Percentiles rank a stretch among this genome's conserved stretches.
phyloP scores from a whole-genome alignment of 2,888 invertebrate species.

The Ariolimax columbianus region DNA sequence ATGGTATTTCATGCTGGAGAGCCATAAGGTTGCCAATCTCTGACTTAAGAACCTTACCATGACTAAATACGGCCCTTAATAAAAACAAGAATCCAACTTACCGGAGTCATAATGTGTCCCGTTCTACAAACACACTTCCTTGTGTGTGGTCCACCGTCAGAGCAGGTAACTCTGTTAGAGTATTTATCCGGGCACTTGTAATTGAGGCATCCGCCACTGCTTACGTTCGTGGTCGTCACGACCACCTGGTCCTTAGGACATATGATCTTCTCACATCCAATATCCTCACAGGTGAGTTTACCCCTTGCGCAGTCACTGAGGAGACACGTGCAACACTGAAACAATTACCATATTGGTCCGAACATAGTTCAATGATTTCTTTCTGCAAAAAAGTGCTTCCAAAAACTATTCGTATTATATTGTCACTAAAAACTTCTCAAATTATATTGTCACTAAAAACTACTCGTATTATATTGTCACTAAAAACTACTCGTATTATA shows the following conservation, averaged over 20 bases:
- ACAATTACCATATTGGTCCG: no score
- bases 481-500: no score
- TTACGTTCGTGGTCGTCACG: background rate
- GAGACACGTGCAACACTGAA: background rate
- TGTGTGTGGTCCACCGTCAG: background rate
- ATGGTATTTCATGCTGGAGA: no score
- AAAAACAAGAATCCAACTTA: background rate
- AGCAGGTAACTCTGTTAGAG: background rate
- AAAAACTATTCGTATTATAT: no score
- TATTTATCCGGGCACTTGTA: constrained; percentile 30
- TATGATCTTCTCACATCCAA: constrained; percentile 25
- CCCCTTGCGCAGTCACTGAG: background rate
- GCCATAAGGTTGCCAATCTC: no score
- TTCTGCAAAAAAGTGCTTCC: no score
- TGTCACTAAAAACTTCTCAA: no score
- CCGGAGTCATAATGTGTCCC: constrained; percentile 13
- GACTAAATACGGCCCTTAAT: no score
- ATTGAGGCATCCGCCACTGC: background rate
- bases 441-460: no score
- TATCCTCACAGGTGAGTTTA: constrained; percentile 25
- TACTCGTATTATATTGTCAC: no score
- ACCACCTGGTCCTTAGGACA: constrained; percentile 23
- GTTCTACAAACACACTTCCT: constrained; percentile 19
- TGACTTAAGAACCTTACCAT: no score
- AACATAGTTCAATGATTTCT: no score